Evolutionary conservation across 2,113 vertebrate genomes (phyloP).

Genomic region (Dicentrarchus labrax): DNA sequence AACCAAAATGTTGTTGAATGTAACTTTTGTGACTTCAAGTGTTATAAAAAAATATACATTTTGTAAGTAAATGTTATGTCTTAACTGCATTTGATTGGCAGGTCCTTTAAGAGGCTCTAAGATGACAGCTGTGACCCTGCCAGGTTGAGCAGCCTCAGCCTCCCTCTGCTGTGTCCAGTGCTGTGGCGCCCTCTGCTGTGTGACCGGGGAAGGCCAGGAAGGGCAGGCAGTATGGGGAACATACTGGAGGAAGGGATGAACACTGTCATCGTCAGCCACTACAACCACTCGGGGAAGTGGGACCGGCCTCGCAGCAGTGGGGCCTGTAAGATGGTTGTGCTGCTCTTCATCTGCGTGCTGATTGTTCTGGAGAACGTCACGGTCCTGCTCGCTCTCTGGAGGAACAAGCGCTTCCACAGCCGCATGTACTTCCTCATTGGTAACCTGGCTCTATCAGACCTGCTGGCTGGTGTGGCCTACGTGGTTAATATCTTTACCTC

Average conservation of each 20-base stretch:
- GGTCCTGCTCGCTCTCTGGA: conserved; percentile 84
- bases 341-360: conserved; percentile 82
- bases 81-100: conserved; percentile 28
- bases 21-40: background rate
- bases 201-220: conserved; percentile 58
- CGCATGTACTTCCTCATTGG: conserved; percentile 87
- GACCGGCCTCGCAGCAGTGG: conserved; percentile 62
- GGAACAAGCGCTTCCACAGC: conserved; percentile 86
- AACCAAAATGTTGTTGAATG: background rate
- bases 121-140: conserved; percentile 50
- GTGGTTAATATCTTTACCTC: conserved; percentile 86
- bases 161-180: conserved; percentile 51
- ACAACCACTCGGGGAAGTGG: conserved; percentile 87
- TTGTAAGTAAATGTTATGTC: background rate
- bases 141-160: conserved; percentile 26
- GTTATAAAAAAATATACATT: background rate
- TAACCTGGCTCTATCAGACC: conserved; percentile 86
- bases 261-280: conserved; percentile 77
- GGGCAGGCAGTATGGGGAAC: conserved; percentile 66
- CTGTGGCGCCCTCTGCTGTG: conserved; percentile 81
- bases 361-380: conserved; percentile 86
- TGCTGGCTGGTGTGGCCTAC: conserved; percentile 86
- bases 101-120: conserved; percentile 24
- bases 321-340: conserved; percentile 76
- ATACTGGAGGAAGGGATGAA: conserved; percentile 79